These are phyloP conservation scores for Paguma larvata DNA, from an alignment of 2,797 vertebrate genomes.

Conservation along the genomic window DNA sequence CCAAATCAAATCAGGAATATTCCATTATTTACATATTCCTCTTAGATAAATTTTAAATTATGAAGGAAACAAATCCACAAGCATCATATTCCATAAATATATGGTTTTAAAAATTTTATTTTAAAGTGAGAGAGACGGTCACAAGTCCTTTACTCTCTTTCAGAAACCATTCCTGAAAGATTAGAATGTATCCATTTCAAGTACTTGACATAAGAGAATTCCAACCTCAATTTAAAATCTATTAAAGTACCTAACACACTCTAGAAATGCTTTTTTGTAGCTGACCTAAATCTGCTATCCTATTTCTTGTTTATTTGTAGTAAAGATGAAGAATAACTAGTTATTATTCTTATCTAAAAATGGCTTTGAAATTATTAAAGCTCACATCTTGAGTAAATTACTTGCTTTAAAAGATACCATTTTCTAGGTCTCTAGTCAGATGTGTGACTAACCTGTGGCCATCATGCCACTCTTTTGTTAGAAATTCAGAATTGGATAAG, in stretches of 20 bases:
- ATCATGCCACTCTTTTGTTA: background rate
- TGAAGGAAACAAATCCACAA: slow-evolving; percentile 48
- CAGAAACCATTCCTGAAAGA: slow-evolving; percentile 36
- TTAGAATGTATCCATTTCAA: slow-evolving; percentile 40
- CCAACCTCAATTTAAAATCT: background rate
- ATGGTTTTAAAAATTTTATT: slow-evolving; percentile 42
- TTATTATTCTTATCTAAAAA: slow-evolving; percentile 36
- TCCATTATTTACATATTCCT: background rate
- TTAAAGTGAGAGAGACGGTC: background rate
- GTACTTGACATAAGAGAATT: background rate
- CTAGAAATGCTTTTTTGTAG: slow-evolving; percentile 38
- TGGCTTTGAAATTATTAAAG: background rate
- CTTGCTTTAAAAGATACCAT: background rate
- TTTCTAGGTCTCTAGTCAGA: background rate
- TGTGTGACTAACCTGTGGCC: background rate
- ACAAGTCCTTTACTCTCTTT: background rate
- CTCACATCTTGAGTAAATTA: background rate
- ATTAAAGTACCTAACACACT: background rate
- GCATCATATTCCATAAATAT: background rate
- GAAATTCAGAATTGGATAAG: background rate
- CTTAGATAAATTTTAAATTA: slow-evolving; percentile 31
- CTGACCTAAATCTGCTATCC: slow-evolving; percentile 15
- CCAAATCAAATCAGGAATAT: background rate
- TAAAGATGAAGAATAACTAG: slow-evolving; percentile 29
- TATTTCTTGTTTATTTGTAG: slow-evolving; percentile 10